Conservation (phyloP, 2,113 vertebrate genomes). For the Notothenia rossii region DNA sequence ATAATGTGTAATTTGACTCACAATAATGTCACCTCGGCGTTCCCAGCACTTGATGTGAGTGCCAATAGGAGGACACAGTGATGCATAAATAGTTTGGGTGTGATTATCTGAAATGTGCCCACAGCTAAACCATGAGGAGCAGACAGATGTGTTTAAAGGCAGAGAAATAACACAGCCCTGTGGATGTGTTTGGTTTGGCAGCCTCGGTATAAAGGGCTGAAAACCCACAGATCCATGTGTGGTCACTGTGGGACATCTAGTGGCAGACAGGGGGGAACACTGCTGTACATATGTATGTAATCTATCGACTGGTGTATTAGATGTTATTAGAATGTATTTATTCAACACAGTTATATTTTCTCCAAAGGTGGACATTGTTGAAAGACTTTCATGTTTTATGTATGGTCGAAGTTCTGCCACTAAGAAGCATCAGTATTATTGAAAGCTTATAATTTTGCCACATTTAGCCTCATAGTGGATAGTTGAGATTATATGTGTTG, state of each 20-base stretch:
- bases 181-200: conserved; percentile 53
- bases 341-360: too few relatives aligned
- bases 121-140: conserved; percentile 34
- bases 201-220: background rate
- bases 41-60: conserved; percentile 53
- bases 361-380: too few relatives aligned
- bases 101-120: conserved; percentile 52
- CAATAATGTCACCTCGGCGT: conserved; percentile 16
- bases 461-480: too few relatives aligned
- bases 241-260: conserved; percentile 72
- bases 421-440: too few relatives aligned
- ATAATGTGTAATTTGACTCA: conserved; percentile 32
- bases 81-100: conserved; percentile 44
- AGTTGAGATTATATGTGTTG: background rate
- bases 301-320: too few relatives aligned
- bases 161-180: conserved; percentile 49
- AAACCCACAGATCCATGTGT: conserved; percentile 1
- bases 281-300: too few relatives aligned
- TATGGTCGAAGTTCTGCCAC: too few relatives aligned
- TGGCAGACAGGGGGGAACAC: conserved; percentile 31
- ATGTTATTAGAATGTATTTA: too few relatives aligned
- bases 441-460: too few relatives aligned
- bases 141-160: conserved; percentile 54
- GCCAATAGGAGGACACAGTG: conserved; percentile 34
- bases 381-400: too few relatives aligned